Evolutionary conservation across 2,113 vertebrate genomes (phyloP), one percentile per base, ranked within the genome.

Genomic region (Mixornis gularis): DNA sequence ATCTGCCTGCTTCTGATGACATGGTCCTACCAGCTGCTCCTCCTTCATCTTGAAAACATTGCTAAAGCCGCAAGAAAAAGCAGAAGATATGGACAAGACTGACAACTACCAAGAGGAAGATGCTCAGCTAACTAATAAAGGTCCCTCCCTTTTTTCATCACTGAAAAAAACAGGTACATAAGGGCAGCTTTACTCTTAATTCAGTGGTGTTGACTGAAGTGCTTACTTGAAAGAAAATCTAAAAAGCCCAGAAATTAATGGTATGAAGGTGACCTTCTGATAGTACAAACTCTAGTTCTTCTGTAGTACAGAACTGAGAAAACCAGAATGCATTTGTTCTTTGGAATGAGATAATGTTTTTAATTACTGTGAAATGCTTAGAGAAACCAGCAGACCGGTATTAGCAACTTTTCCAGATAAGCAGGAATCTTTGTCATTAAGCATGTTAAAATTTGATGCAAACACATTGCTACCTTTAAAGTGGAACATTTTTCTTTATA

Each of bases 401-500:
- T 68, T 89, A 93, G 80, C 70, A 58, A 55, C 81, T 87, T 87
- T 46, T 79, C 66, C 84, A 81, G 66, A 91, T 85, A 73, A 53
- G 26, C 30, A 85, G 69, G 59, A 87, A 26, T 81, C 80, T 83
- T 76, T 95, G 86, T 83, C 74, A 68, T 49, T 74, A 64, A 81
- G 56, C 79, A 65, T 92, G 94, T 36, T 89, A 79, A 95, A 95
- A 94, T 85, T 78, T 93, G 80, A 62, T 89, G 25, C 69, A 94
- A 94, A 44, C 88, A 77, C 87, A 78, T 53, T 93, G 85, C 92
- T 87, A 89, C 73, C 91, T 97, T 96, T 89, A 74, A 38, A 62
- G 87, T 36, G 69, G 79, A 89, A 95, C 92, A 77, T 87, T 94
- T 95, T 89, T 94, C 74, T 94, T 91, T 73, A 71, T 86, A 93